Percentiles rank a stretch among this genome's conserved stretches.
These are phyloP conservation scores for Hybos culiciformis DNA, from an alignment of 2,888 invertebrate species.

Conservation along the genomic window DNA sequence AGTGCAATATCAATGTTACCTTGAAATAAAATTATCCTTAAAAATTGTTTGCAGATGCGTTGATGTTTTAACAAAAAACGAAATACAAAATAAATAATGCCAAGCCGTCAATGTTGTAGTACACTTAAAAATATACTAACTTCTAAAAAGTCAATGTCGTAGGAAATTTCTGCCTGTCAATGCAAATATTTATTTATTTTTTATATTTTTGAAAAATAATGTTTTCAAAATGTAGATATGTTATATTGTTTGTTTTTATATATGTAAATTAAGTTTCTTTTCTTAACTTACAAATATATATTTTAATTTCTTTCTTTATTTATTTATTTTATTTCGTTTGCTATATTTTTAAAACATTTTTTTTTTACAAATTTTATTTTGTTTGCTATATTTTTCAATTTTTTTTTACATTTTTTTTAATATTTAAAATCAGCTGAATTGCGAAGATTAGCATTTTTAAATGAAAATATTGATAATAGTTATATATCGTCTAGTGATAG, in stretches of 20 bases:
- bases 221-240: too few relatives aligned
- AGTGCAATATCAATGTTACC: too few relatives aligned
- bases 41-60: too few relatives aligned
- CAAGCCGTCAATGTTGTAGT: too few relatives aligned
- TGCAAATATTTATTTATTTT: too few relatives aligned
- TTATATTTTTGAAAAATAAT: too few relatives aligned
- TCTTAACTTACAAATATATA: constrained; percentile 11
- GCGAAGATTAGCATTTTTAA: constrained; percentile 20
- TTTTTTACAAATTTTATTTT: constrained; percentile 11
- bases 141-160: too few relatives aligned
- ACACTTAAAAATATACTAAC: too few relatives aligned
- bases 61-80: too few relatives aligned
- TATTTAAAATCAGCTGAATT: constrained; percentile 24
- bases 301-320: background rate
- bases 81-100: too few relatives aligned
- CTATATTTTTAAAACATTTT: constrained; percentile 11
- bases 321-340: constrained; percentile 4
- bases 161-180: too few relatives aligned
- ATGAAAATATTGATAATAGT: constrained; percentile 8
- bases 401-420: constrained; percentile 15
- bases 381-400: constrained; percentile 11
- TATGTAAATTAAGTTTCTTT: constrained; percentile 18
- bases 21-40: too few relatives aligned
- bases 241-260: constrained; percentile 12
- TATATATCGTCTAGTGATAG: constrained; percentile 19